Base-by-base conservation (phyloP, 1,140 invertebrate species). In the Dufourea novaeangliae region DNA sequence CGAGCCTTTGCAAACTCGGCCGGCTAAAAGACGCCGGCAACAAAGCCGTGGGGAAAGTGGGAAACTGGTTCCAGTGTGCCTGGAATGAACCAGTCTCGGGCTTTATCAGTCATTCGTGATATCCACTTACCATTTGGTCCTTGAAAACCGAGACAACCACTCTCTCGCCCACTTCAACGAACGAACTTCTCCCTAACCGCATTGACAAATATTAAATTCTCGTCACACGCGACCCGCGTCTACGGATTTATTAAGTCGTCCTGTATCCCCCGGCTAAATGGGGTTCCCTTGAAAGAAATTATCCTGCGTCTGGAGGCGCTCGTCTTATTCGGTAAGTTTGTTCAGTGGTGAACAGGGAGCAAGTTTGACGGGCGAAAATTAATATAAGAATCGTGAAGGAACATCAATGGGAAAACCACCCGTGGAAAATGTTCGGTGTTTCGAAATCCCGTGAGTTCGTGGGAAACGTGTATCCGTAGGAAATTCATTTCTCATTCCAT, bases 101-200 rank as follows among this genome's bases (percentile, higher is more conserved):
- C 59, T 86, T 87, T 87, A 88, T 86, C 86, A 87, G 85, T 76
- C 85, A 86, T 87, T 88, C 78, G 79, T 79, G 83, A 85, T 85
- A 85, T 77, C 67, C 77, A 67, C 64, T 86, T 41, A 52, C 34
- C 67, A 34, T 68, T 7, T 8, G 41, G 50, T 37, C 4, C 10
- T 37, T 37, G n/a, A n/a, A n/a, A n/a, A n/a, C n/a, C n/a, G n/a
- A n/a, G n/a, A n/a, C n/a, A n/a, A n/a, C 6, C n/a, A 25, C 10
- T 25, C 22, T 54, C 67, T 29, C 56, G 59, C 71, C 61, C 41
- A 52, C 34, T 25, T 17, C n/a, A n/a, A n/a, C n/a, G 29, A 74
- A 66, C 11, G 20, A 67, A 74, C 22, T 74, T 74, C n/a, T 67
- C 10, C 27, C 25, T 41, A 66, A 56, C 34, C 62, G 27, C 37